These are phyloP conservation scores for Synergus laeviventris DNA, from an alignment of 2,888 invertebrate genomes.

Conservation along the genomic window DNA sequence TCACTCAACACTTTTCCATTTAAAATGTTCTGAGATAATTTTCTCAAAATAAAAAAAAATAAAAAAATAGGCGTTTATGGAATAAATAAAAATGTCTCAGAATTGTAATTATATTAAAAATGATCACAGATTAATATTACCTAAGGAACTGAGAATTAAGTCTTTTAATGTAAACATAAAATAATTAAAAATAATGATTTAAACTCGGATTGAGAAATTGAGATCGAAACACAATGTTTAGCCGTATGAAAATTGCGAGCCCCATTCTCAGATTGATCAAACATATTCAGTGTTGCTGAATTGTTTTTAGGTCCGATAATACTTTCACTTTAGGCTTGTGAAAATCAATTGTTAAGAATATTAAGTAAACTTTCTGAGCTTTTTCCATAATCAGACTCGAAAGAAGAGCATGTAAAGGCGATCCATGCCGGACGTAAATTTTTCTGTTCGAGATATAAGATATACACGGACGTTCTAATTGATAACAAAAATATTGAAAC, in stretches of 20 bases:
- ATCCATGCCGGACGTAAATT: conserved; percentile 13
- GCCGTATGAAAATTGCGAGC: not conserved
- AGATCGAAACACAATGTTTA: not conserved
- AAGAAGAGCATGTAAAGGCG: conserved; percentile 11
- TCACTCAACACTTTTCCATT: not conserved
- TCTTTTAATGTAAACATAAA: not conserved
- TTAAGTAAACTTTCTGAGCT: conserved; percentile 19
- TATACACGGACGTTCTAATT: not conserved
- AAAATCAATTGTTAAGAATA: conserved; percentile 20
- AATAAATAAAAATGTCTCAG: not conserved
- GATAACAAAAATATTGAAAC: not conserved
- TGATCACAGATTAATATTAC: not conserved
- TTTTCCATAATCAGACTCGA: not conserved
- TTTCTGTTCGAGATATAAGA: not conserved
- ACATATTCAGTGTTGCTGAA: conserved; percentile 12
- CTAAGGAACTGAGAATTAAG: not conserved
- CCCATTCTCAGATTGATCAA: conserved; percentile 31
- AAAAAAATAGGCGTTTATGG: not conserved
- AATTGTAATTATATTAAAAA: not conserved
- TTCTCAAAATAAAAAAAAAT: too few species aligned
- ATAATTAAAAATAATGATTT: not conserved
- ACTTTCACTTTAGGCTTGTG: conserved; percentile 23
- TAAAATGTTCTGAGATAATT: not conserved
- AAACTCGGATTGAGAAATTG: not conserved
- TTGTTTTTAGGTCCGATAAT: conserved; percentile 20